Base-by-base conservation (phyloP, 2,113 vertebrate genomes). In the Rostratula benghalensis region DNA sequence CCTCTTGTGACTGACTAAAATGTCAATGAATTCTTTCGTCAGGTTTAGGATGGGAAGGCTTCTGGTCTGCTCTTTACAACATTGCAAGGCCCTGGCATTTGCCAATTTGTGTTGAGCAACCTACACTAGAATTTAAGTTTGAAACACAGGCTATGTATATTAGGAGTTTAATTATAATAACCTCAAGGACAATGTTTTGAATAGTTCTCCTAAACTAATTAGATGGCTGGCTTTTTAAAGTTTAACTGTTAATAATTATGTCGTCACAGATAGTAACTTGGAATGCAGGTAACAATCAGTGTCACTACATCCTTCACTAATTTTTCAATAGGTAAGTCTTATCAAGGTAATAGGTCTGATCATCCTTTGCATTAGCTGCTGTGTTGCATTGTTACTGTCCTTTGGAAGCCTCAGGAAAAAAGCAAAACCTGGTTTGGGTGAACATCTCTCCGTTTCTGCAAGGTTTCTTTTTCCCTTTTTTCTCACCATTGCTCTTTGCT, bases 241-340 rank as follows among this genome's bases (percentile, higher is more conserved):
- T 50, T 94, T 95, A 95, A 94, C 77, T 93, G 93, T 93, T 97
- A 96, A 96, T 95, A 93, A 92, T 95, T 80, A 77, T 83, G 85
- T 80, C 68, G 56, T 70, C 23, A 71, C 22, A 93, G 56, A 64
- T 45, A 92, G 76, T 90, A 80, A 84, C 41, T 79, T 64, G 80
- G 93, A 85, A 89, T 94, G 90, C 87, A 96, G 82, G 69, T 95
- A 95, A 91, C 89, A 97, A 96, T 95, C 91, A 76, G 68, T 96
- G 89, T 96, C 95, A 97, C 96, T 94, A 97, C 54, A 97, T 93
- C 88, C 91, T 95, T 97, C 92, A 86, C 84, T 91, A 88, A 74
- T 70, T 96, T 93, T 93, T 95, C 65, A 84, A 14, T 69, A 83
- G 65, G 28, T 43, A 90, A 86, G 25, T 39, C 28, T 76, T 51